Base-by-base conservation (phyloP, 2,797 vertebrate species). In the Phoxinus dragarum region DNA sequence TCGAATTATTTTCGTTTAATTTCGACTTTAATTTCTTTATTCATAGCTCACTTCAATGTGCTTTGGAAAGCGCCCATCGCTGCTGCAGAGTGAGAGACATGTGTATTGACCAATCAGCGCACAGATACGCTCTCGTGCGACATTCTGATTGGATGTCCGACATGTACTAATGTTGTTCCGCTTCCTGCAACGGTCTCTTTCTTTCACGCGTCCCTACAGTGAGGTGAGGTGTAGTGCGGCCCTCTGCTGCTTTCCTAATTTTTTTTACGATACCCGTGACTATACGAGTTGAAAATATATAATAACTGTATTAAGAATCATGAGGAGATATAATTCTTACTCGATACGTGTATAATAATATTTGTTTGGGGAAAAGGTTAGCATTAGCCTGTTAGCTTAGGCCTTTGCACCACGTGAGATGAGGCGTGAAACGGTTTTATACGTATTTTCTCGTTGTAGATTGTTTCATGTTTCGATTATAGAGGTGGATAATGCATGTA, bases 191-290 rank as follows among this genome's bases (percentile, higher is more conserved):
- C 61, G 78, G 88, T 77, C 93, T 93, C 96, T 91, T 95, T 96
- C 93, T 96, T 94, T 92, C 95, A 95, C 96, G 97, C 96, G 97
- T 93, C 96, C 96, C 95, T 90, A 73, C 1, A 5, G 89, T 0
- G 82, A 88, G 95, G 97, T 98, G 81, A 87, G 91, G 0, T 0
- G 0, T 1, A 0, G n/a, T 16, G 0, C 2, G 0, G 2, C 21
- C 10, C 0, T 12, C 8, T 0, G 27, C 0, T 1, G 10, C 10
- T 7, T 11, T 10, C 0, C 0, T 0, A 0, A 6, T 1, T n/a
- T 61, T n/a, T 61, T 52, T 3, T 6, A 52, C 1, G 0, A 16
- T 0, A 6, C 7, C 7, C 5, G 0, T n/a, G 11, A 5, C 1
- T 0, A 1, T 4, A 1, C n/a, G 4, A 16, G 52, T 0, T 6